Evolutionary conservation across 2,113 vertebrate genomes (phyloP), one percentile per base, ranked within the genome.

Genomic region (Oenanthe melanoleuca): DNA sequence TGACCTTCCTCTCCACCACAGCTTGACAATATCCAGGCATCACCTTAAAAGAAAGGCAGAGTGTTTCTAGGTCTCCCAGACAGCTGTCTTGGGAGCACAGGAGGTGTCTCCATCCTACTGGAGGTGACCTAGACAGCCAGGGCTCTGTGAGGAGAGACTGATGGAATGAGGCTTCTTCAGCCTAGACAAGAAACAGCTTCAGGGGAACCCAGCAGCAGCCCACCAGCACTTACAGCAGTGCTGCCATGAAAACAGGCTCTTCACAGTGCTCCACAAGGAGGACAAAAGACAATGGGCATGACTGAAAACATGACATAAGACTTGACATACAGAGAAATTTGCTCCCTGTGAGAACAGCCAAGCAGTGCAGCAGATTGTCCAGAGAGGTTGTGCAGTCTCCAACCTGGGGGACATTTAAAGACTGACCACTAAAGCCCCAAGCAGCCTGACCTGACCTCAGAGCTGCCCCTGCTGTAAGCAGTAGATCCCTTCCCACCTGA

Each of bases 11-110:
- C 28, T 42, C 37, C 25, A 28, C 14, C n/a, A 7, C 12, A 34
- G 47, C 42, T 38, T 2, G 12, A 40, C 10, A 16, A 21, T 4
- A 20, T 4, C 0, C n/a, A 75, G 33, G 38, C 24, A 55, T 71
- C 42, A 9, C 86, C 66, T 64, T 79, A 79, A 56, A 75, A 12
- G 40, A 70, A 78, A 66, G 60, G 25, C 78, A 44, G 37, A 89
- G 24, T 28, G 50, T 93, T 86, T 93, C 84, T 83, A 71, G 70
- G 81, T 78, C 78, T 92, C 49, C 53, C 47, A 84, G 67, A 6
- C 5, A 1, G 9, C 64, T 74, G 37, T 16, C 37, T 37, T 23
- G 85, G 69, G 69, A 89, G 34, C 3, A 5, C 64, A 63, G 69
- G n/a, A 81, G 44, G 31, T 40, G 14, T 25, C 61, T 91, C 47